phyloP scores from a whole-genome alignment of 2,113 vertebrate species.

The Erythrolamprus reginae region DNA sequence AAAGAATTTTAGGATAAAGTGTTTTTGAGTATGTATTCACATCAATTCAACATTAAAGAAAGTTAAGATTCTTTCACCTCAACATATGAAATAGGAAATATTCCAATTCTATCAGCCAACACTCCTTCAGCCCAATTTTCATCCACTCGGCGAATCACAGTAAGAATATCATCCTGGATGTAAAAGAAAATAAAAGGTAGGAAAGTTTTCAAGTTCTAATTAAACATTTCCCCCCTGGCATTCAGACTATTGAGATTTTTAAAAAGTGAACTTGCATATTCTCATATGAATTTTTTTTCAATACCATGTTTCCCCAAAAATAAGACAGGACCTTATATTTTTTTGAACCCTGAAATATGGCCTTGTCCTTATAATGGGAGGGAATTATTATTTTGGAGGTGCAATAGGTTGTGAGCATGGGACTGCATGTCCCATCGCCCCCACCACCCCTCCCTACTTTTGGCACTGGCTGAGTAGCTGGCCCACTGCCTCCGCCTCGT shows the following conservation, averaged over 20 bases:
- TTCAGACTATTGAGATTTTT: background rate
- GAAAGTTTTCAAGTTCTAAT: constrained; percentile 40
- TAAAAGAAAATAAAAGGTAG: constrained; percentile 44
- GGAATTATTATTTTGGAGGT: no score
- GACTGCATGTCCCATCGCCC: no score
- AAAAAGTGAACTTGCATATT: background rate
- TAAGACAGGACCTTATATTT: no score
- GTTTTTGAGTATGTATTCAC: background rate
- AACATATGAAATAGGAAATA: constrained; percentile 98
- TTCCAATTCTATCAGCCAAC: constrained; percentile 98
- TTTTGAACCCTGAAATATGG: no score
- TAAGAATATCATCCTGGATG: constrained; percentile 90
- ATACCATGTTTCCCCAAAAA: no score
- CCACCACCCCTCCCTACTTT: no score
- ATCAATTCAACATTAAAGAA: background rate
- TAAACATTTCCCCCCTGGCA: constrained; percentile 2
- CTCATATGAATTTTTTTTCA: background rate
- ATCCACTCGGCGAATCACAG: constrained; percentile 96
- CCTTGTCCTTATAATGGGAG: no score
- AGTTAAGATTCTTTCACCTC: constrained; percentile 77
- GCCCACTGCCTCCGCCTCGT: no score
- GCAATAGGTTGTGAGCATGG: no score
- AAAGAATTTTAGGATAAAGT: background rate
- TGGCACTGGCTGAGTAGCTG: no score
- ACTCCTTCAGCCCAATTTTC: constrained; percentile 99